Base-by-base conservation (phyloP, 2,113 vertebrate species). In the Zosterops lateralis region DNA sequence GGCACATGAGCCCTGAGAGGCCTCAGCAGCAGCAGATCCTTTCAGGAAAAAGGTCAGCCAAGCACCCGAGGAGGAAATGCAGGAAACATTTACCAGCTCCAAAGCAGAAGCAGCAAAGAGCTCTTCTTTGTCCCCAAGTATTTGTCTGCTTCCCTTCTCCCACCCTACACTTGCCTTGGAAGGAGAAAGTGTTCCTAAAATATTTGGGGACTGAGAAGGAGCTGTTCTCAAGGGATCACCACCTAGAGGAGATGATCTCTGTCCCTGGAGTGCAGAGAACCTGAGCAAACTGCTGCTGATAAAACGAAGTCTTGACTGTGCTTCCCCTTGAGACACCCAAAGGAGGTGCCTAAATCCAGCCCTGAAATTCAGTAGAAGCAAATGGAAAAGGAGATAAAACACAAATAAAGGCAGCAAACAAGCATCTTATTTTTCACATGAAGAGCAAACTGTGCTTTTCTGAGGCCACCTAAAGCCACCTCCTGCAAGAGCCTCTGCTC, bases 1-100 rank as follows among this genome's bases (percentile, higher is more conserved):
- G 93, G 85, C 83, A 88, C 85, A 71, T 5, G 64, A 88, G 88
- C 68, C 71, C 88, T 40, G 56, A 88, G 91, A 90, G 72, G 85
- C 79, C 85, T 77, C 60, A 74, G 92, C 54, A 86, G 76, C 68
- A 68, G 84, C 75, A 80, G 90, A 93, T 58, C 68, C 54, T 40
- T 29, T 74, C 67, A 67, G 90, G 22, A 56, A 47, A 88, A 94
- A 86, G 88, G 88, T 83, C 88, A 93, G 72, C 75, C 75, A 58
- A 74, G 60, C 14, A 15, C 88, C 74, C 0, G 0, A 47, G 71
- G 51, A 80, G 61, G 64, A 91, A 53, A 89, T 34, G 32, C 44
- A 87, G 81, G 71, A 28, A 95, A 85, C 44, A 36, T 78, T 62
- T 54, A 58, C 68, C 73, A 84, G 72, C 29, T 75, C 80, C 62